A percentile compares a stretch with the other conserved stretches of the same genome.
Evolutionary conservation across 2,888 invertebrate species (phyloP).

Genomic region (Scaptomyza parva): DNA sequence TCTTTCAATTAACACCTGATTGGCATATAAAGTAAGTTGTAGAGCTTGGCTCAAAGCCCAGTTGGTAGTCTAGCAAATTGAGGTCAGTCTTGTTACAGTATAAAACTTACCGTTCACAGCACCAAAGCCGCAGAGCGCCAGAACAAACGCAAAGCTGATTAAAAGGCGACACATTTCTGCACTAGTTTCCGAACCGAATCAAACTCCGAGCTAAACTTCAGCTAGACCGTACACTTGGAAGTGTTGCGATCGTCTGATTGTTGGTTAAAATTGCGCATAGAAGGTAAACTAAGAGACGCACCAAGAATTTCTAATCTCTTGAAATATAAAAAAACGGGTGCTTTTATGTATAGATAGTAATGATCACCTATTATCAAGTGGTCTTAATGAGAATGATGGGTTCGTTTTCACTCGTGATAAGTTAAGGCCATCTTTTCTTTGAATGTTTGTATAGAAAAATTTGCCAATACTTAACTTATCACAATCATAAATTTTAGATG

Average conservation of each 20-base stretch:
- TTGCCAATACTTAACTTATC: slow-evolving; percentile 35
- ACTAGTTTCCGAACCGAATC: slow-evolving; percentile 17
- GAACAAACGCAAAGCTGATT: slow-evolving; percentile 34
- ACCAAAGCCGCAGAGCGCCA: slow-evolving; percentile 43
- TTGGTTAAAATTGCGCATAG: slow-evolving; percentile 6
- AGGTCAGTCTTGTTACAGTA: slow-evolving; percentile 26
- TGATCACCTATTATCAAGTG: slow-evolving; percentile 19
- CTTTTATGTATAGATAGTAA: slow-evolving; percentile 13
- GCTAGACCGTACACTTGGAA: slow-evolving; percentile 48
- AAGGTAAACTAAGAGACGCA: slow-evolving; percentile 41
- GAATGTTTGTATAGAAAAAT: slow-evolving; percentile 26
- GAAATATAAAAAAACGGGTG: not conserved
- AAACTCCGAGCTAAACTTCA: slow-evolving; percentile 6
- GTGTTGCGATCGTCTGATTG: slow-evolving; percentile 58
- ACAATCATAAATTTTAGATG: slow-evolving; percentile 38
- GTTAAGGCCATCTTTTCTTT: slow-evolving; percentile 24
- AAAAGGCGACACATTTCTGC: slow-evolving; percentile 58
- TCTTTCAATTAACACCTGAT: slow-evolving; percentile 34
- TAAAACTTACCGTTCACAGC: slow-evolving; percentile 62
- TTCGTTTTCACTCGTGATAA: slow-evolving; percentile 12
- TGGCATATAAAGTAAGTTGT: slow-evolving; percentile 39
- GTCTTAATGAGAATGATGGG: slow-evolving; percentile 42
- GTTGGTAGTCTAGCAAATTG: slow-evolving; percentile 28
- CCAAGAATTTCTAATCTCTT: slow-evolving; percentile 58
- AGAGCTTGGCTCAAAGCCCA: slow-evolving; percentile 16